These are phyloP conservation scores for Phocoena sinus DNA, from an alignment of 2,113 vertebrate genomes.

Conservation along the genomic window DNA sequence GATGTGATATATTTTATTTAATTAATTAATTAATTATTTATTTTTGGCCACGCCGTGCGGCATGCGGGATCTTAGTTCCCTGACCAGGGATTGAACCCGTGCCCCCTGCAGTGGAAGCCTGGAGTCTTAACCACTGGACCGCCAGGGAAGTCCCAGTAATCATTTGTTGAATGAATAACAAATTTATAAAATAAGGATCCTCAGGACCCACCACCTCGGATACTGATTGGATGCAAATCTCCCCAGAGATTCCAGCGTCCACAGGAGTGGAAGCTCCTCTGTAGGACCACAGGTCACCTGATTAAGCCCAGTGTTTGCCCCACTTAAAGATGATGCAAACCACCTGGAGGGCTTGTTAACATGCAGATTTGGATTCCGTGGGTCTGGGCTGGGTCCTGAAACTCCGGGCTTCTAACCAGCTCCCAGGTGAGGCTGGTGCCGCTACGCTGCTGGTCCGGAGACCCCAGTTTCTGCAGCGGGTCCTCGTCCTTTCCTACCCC, in stretches of 20 bases:
- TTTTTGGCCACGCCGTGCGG: accelerated
- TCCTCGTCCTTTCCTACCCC: background rate
- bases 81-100: too few species aligned
- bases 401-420: background rate
- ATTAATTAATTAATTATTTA: too few species aligned
- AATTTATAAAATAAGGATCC: background rate
- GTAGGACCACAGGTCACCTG: too few species aligned
- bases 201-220: background rate
- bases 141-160: too few species aligned
- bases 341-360: background rate
- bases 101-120: too few species aligned
- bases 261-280: background rate
- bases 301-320: background rate
- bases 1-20: too few species aligned
- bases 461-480: background rate
- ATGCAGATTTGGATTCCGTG: background rate
- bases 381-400: background rate
- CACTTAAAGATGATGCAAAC: background rate
- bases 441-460: background rate
- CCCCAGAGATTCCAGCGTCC: background rate
- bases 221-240: background rate
- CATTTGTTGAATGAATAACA: background rate
- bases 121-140: too few species aligned
- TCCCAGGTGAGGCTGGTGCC: background rate
- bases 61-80: too few species aligned